Base-by-base conservation (phyloP, 2,888 invertebrate genomes). In the Microplitis manilae region DNA sequence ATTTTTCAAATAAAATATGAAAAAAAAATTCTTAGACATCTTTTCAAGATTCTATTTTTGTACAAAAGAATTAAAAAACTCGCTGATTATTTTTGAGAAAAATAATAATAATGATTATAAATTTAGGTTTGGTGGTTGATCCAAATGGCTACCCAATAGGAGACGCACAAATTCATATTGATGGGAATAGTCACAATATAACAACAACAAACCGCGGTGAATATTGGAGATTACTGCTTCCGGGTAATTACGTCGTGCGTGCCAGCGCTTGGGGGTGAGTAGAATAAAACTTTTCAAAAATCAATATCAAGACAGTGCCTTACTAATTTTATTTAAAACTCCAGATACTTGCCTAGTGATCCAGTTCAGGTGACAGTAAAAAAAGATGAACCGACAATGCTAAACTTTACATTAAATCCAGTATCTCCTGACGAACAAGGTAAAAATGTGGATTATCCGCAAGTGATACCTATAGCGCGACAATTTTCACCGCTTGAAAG, bases 191-290 rank as follows among this genome's bases (percentile, higher is more conserved):
- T 70, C 97, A 98, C 88, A 93, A 94, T 74, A 92, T 99, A 9
- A 93, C 93, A 1, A 95, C 96, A 0, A 95, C 96, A 0, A 91
- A 92, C 64, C 91, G 93, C 20, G 99, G 99, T 5, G 97, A 98
- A 89, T 99, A 94, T 90, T 99, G 99, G 98, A 92, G 99, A 78
- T 91, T 99, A 70, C 91, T 99, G 40, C 90, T 96, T 17, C 98
- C 98, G 0, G 98, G 98, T 79, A 92, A 92, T 5, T 99, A 98
- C 89, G 92, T 92, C 40, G 91, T 98, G 81, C 93, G 92, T 80
- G 96, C 94, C 0, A 85, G 90, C 60, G 95, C 95, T 71, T 92
- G 92, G 87, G 96, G 96, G 96, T 96, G 90, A 91, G 38, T 67
- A 50, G 13, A 50, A 50, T 50, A 8, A 50, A 50, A 13, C 13